Base-by-base conservation (phyloP, 2,113 vertebrate genomes). In the Rutilus rutilus region DNA sequence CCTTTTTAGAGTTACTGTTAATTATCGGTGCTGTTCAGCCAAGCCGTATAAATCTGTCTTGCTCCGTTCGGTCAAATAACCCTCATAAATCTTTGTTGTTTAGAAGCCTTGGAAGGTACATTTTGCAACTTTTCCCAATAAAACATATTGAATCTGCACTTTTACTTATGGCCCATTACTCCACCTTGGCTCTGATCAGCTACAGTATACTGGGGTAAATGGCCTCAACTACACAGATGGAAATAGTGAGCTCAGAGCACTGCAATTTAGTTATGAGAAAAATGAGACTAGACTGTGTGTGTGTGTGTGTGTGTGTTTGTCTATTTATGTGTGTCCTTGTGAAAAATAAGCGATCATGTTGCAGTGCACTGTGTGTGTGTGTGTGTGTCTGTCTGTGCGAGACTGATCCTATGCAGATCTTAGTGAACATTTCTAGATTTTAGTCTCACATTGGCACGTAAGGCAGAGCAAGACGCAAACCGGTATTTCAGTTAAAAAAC, bases 241-340 rank as follows among this genome's bases (percentile, higher is more conserved):
- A 64, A 77, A 65, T 19, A 77, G 36, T 85, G 84, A 85, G 64
- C 11, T 79, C 76, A 86, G 19, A 42, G 76, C 11, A 67, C 36
- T 6, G 9, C n/a, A 59, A 54, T 62, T 78, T 65, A 57, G 74
- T 25, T 17, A 5, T 21, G 54, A 64, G 36, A 47, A 85, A 84
- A 23, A 30, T 59, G 8, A 50, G 23, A 21, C 59, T 59, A 52
- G 69, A 27, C 6, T 57, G 17, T 33, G 27, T 50, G 27, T 33
- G 65, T 57, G 45, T 57, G 17, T 33, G 27, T 50, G 27, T 33
- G 65, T 57, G 45, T 73, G 52, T 60, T 23, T 83, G 45, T 10
- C 12, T 47, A 42, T 73, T 52, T 76, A 76, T 54, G 47, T 76
- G 12, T 76, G 74, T 52, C 45, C 45, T 45, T 19, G 17, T 76